Conservation (phyloP, 2,797 vertebrate genomes). For the Sebastes variabilis region DNA sequence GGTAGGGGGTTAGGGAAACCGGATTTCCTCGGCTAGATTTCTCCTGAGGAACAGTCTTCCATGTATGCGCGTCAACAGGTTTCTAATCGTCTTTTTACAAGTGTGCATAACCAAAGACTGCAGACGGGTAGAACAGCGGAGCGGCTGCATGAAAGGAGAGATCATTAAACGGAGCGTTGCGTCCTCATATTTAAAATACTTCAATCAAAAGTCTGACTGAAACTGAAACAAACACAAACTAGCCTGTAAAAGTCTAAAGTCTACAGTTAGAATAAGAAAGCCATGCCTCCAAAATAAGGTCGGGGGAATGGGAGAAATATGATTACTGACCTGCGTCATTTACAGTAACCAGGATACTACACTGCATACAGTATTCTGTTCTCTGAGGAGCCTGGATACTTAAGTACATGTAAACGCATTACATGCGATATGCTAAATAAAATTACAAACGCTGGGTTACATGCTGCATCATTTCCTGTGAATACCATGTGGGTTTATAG, state of each 20-base stretch:
- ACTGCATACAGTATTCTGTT: neutral
- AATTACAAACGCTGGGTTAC: neutral
- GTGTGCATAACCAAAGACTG: neutral
- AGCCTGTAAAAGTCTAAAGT: neutral
- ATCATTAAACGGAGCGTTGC: neutral
- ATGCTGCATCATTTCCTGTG: neutral
- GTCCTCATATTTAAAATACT: neutral
- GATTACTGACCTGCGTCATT: too few relatives aligned
- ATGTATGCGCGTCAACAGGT: neutral
- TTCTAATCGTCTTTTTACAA: neutral
- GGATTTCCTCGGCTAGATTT: neutral
- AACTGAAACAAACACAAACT: neutral
- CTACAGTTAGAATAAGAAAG: too few relatives aligned
- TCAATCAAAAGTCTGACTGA: neutral
- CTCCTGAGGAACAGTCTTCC: neutral
- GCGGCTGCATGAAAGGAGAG: neutral
- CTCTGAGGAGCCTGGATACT: neutral
- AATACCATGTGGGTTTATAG: neutral
- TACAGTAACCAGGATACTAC: too few relatives aligned
- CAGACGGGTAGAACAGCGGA: neutral
- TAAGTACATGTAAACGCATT: neutral
- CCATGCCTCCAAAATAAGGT: too few relatives aligned
- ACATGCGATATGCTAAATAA: neutral
- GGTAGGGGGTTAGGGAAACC: neutral
- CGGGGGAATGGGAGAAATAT: too few relatives aligned